Evolutionary conservation across 2,113 vertebrate genomes (phyloP), one percentile per base, ranked within the genome.

Genomic region (Tenrec ecaudatus): DNA sequence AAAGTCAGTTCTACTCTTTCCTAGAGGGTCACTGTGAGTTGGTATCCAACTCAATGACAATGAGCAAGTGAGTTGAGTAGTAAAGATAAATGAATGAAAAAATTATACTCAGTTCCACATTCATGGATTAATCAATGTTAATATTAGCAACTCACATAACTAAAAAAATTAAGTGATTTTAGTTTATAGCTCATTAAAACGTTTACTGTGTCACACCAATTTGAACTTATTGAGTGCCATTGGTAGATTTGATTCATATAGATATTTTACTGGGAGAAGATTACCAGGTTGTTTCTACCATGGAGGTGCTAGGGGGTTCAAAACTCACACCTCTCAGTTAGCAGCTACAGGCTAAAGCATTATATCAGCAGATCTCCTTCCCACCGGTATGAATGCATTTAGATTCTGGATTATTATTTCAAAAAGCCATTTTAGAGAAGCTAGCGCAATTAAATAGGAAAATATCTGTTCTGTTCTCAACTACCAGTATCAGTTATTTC

Each of bases 361-460:
- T 36, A 19, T 36, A 73, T 33, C 69, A 73, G 17, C n/a, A 73
- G 68, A 27, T 0, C 15, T 16, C 31, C 14, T 53, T 84, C 58
- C 22, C 47, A 2, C 14, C 17, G 60, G 31, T 76, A 86, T 20
- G 73, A 92, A 79, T 29, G 7, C n/a, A 78, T 94, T 86, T 84
- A 38, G 80, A 90, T 89, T 80, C 12, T 68, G 17, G 71, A 36
- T 66, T 80, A 69, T 66, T 80, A 69, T 79, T 95, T 96, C 69
- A 94, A 83, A 94, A 91, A 33, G 23, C 16, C 38, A 77, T 57
- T 77, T 91, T 79, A 57, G 14, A 77, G 71, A 90, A 66, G 3
- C 40, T 1, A 62, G 43, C 71, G 89, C 31, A 90, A 58, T 95
- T 88, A 94, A 87, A 82, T 89, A 88, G 9, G 25, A 95, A 62